Conservation (phyloP, 2,888 invertebrate species). For the Cosmia trapezina region DNA sequence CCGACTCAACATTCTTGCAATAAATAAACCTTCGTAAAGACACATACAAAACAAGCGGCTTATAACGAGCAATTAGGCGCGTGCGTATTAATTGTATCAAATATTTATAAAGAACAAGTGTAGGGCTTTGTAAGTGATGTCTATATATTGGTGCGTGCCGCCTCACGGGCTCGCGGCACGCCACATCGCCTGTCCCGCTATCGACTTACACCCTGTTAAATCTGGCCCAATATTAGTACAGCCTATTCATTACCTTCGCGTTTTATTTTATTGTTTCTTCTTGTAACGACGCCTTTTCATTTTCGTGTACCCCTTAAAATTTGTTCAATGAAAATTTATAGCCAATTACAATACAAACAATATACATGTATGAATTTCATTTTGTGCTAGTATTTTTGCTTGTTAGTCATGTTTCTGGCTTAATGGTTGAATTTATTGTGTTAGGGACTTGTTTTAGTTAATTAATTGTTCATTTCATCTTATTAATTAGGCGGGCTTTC, state of each 20-base stretch:
- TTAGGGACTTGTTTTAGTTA: constrained; percentile 33
- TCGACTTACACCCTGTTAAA: constrained; percentile 89
- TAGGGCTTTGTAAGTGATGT: constrained; percentile 80
- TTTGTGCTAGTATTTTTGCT: constrained; percentile 65
- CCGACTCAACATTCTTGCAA: not conserved
- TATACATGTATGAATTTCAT: constrained; percentile 66
- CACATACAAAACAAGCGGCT: constrained; percentile 24
- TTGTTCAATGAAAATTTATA: constrained; percentile 77
- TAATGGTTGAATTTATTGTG: constrained; percentile 52
- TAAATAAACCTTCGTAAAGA: constrained; percentile 17
- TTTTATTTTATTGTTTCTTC: constrained; percentile 86
- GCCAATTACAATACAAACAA: too few relatives aligned
- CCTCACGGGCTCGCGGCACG: constrained; percentile 78
- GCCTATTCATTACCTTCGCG: constrained; percentile 85
- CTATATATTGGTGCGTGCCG: constrained; percentile 82
- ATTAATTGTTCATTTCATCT: constrained; percentile 39
- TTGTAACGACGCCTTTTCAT: constrained; percentile 74
- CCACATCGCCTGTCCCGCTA: constrained; percentile 86
- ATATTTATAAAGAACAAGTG: constrained; percentile 74
- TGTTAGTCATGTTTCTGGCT: constrained; percentile 55
- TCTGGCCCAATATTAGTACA: constrained; percentile 88
- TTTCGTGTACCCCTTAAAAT: constrained; percentile 79
- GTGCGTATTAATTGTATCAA: constrained; percentile 71
- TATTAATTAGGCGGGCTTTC: constrained; percentile 23
- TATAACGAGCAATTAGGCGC: constrained; percentile 55